Evolutionary conservation across 2,113 vertebrate species (phyloP).

Genomic region (Hippocampus zosterae): DNA sequence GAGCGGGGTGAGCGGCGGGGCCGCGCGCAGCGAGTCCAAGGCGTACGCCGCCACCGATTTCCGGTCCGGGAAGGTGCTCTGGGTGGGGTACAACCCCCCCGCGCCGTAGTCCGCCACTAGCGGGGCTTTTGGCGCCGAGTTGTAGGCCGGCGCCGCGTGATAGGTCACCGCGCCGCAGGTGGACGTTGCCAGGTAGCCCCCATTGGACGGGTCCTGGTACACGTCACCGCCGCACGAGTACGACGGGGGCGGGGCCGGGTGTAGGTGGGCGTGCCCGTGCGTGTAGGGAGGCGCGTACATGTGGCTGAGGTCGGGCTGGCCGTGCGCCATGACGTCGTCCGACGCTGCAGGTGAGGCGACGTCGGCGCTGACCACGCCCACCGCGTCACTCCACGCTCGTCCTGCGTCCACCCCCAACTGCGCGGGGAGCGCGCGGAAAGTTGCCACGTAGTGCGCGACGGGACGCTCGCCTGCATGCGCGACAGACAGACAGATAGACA

Average conservation of each 20-base stretch:
- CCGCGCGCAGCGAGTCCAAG: constrained; percentile 80
- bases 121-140: constrained; percentile 77
- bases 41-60: constrained; percentile 84
- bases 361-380: constrained; percentile 79
- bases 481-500: background rate
- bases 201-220: constrained; percentile 80
- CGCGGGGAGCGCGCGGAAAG: constrained; percentile 67
- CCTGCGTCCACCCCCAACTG: constrained; percentile 73
- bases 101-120: constrained; percentile 75
- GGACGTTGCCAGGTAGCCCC: constrained; percentile 75
- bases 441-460: constrained; percentile 54
- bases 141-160: constrained; percentile 78
- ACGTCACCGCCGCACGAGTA: constrained; percentile 83
- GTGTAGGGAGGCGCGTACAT: constrained; percentile 81
- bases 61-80: constrained; percentile 75
- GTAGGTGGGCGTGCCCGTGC: constrained; percentile 63
- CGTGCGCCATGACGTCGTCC: constrained; percentile 79
- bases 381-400: too few relatives aligned
- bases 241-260: constrained; percentile 73
- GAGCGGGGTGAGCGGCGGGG: constrained; percentile 88
- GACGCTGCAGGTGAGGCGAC: constrained; percentile 69
- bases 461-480: constrained; percentile 28
- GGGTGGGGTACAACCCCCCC: constrained; percentile 76
- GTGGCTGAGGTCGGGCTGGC: constrained; percentile 81
- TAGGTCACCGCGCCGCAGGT: constrained; percentile 75